Conservation (phyloP, 2,113 vertebrate genomes). For the Clarias batrachus region DNA sequence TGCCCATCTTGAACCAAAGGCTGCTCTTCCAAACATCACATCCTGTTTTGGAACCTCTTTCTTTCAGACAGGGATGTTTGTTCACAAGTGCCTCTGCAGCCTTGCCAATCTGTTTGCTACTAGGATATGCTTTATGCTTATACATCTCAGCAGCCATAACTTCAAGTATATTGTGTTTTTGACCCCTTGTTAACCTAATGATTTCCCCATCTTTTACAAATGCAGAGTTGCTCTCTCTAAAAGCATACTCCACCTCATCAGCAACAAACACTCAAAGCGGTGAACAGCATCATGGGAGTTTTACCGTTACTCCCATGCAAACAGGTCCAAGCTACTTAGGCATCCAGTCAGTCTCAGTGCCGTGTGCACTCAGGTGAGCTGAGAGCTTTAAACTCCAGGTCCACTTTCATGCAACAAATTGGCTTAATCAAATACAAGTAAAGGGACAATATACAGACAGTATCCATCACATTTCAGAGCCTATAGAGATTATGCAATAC, state of each 20-base stretch:
- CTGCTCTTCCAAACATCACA: slow-evolving; percentile 48
- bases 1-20: slow-evolving; percentile 44
- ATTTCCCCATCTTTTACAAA: slow-evolving; percentile 35
- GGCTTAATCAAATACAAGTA: too few species aligned
- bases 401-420: too few species aligned
- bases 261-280: too few species aligned
- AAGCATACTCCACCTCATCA: slow-evolving; percentile 28
- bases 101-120: slow-evolving; percentile 31
- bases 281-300: too few species aligned
- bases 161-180: slow-evolving; percentile 49
- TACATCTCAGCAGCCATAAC: slow-evolving; percentile 40
- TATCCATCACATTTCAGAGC: too few species aligned
- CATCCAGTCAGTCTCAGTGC: too few species aligned
- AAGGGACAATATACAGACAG: too few species aligned
- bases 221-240: slow-evolving; percentile 41
- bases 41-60: slow-evolving; percentile 32
- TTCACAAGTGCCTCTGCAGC: slow-evolving; percentile 49
- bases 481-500: too few species aligned
- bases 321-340: too few species aligned
- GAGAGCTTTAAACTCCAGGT: too few species aligned
- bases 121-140: slow-evolving; percentile 34
- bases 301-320: too few species aligned
- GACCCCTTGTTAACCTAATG: slow-evolving; percentile 29
- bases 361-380: too few species aligned
- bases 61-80: slow-evolving; percentile 46